Evolutionary conservation across 2,888 invertebrate genomes (phyloP), one percentile per base, ranked within the genome.

Genomic region (Cybosia mesomella): DNA sequence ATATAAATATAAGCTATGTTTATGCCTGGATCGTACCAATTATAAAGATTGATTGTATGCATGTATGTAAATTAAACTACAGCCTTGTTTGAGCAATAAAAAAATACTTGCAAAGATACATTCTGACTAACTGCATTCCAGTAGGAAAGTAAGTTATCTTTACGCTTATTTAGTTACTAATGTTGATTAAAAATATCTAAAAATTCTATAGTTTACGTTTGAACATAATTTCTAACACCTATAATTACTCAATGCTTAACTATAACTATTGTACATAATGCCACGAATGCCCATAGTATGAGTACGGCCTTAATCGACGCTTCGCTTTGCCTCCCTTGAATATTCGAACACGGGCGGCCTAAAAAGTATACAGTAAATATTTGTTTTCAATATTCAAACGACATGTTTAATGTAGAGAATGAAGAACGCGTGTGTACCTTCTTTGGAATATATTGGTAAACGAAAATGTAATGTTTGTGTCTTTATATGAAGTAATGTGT

Each of bases 361-460:
- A 79, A 83, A 86, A 82, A 86, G 76, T 79, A 73, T 74, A 67
- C 77, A 60, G 69, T 75, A 83, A 87, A 88, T 81, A 84, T 87
- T 87, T 86, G 76, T 83, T 77, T 87, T 85, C 86, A 83, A 87
- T 87, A 85, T 86, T 81, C 83, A 82, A 85, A 83, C 79, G 85
- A 83, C 85, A 80, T 83, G 80, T 87, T 86, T 86, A 85, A 87
- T 86, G 84, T 86, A 59, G 67, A 71, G 75, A 75, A 82, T 84
- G 83, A 86, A 82, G 69, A 77, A 85, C 80, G 80, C 78, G 77
- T 69, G 76, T 73, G 68, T 77, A 69, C 74, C 58, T 60, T 76
- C 70, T 74, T 75, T 73, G 71, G 74, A 73, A 76, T 77, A 73
- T 80, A 80, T 77, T 73, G 67, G 76, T 57, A 80, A 75, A 82